phyloP scores from a whole-genome alignment of 1,140 invertebrate genomes.

The Potamilus streckersoni region DNA sequence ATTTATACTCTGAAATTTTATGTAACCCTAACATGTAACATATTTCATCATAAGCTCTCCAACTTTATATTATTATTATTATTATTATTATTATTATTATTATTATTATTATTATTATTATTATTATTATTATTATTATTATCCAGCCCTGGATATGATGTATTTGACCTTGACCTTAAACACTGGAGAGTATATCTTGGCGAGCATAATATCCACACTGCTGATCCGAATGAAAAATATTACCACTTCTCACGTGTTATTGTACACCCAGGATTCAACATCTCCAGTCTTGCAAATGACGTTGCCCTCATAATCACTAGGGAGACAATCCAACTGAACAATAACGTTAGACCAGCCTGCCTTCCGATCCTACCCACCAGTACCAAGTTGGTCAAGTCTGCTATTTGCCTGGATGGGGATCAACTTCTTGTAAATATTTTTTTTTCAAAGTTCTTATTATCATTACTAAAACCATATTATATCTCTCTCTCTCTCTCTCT shows the following conservation, averaged over 20 bases:
- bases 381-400: conserved; percentile 21
- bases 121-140: no score
- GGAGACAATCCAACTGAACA: conserved; percentile 1
- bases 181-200: not conserved
- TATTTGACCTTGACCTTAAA: not conserved
- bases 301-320: not conserved
- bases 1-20: no score
- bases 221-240: not conserved
- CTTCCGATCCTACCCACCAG: conserved; percentile 9
- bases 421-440: conserved; percentile 9
- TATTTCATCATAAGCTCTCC: no score
- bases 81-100: not conserved
- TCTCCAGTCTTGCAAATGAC: not conserved
- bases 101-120: no score
- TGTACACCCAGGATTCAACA: not conserved
- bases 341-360: conserved; percentile 17
- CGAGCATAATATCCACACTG: not conserved
- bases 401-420: conserved; percentile 24
- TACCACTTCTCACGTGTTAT: not conserved
- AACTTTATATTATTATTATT: no score
- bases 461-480: no score
- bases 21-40: no score
- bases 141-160: not conserved
- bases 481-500: no score
- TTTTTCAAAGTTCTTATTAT: no score